Evolutionary conservation across 2,888 invertebrate species (phyloP).

Genomic region (Koerneria pararmatus): DNA sequence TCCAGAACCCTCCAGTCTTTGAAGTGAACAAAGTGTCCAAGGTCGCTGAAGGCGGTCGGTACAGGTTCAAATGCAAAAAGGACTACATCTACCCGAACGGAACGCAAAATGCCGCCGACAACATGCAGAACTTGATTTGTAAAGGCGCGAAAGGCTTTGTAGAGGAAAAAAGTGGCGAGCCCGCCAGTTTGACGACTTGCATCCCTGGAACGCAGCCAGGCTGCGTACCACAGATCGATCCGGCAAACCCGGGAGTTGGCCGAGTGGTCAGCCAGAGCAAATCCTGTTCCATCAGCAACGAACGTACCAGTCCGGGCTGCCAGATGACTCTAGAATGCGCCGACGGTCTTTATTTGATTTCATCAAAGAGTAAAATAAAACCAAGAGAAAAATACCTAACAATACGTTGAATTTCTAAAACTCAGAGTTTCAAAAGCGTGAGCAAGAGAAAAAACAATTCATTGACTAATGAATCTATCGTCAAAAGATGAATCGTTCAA

Average conservation of each 20-base stretch:
- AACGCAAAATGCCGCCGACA: slow-evolving; percentile 8
- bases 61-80: slow-evolving; percentile 14
- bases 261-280: neutral
- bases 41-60: slow-evolving; percentile 10
- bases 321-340: slow-evolving; percentile 7
- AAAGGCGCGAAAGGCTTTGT: slow-evolving; percentile 10
- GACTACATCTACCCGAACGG: slow-evolving; percentile 19
- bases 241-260: neutral
- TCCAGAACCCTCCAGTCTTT: slow-evolving; percentile 21
- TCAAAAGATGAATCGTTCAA: too few relatives aligned
- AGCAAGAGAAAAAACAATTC: too few relatives aligned
- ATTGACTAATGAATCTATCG: too few relatives aligned
- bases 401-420: neutral
- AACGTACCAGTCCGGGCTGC: slow-evolving; percentile 11
- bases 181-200: neutral
- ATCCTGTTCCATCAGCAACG: slow-evolving; percentile 15
- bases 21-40: slow-evolving; percentile 13
- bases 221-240: slow-evolving; percentile 2
- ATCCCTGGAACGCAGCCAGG: slow-evolving; percentile 12
- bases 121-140: slow-evolving; percentile 9
- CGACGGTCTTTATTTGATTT: slow-evolving; percentile 1
- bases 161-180: neutral
- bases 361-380: too few relatives aligned
- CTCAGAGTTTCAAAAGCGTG: slow-evolving; percentile 7
- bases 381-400: too few relatives aligned